Evolutionary conservation across 2,113 vertebrate genomes (phyloP), one percentile per base, ranked within the genome.

Genomic region (Anarrhichthys ocellatus): DNA sequence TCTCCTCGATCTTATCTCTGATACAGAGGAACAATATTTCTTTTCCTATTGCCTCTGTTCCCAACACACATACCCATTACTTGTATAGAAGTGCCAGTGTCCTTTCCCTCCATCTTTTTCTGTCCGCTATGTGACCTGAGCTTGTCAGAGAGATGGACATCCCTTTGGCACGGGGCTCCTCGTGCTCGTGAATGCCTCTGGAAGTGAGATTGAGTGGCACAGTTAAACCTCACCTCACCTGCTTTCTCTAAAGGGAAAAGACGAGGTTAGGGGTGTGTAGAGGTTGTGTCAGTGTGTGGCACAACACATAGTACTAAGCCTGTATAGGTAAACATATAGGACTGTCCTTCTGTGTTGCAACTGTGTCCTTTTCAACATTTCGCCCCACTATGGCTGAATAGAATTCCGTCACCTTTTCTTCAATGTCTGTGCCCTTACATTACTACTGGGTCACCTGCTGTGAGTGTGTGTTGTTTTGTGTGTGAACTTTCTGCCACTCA

Each of bases 71-170:
- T 34, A 17, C 65, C 73, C 78, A 86, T 89, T 82, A 86, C 77
- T 81, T 78, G 76, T 66, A 68, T 10, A 61, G 66, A 82, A 38
- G 65, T 69, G 88, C 77, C 81, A 86, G 72, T 74, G 38, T 82
- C 69, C 73, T 65, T 78, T 85, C 48, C 68, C 72, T 83, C 81
- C 86, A 78, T 91, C 80, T 81, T 81, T 79, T 78, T 58, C 76
- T 72, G 54, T 76, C 83, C 36, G 73, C 69, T 46, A 2, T 48
- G 84, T 90, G 91, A 91, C 89, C 86, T 5, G 73, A 59, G 78
- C 82, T 73, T 89, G 89, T 93, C 89, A 87, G 77, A 50, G 63
- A 83, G 87, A 93, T 71, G 67, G 76, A 90, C 85, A 79, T 69
- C 36, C 52, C 76, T 67, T 80, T 78, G 87, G 67, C 71, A 77